Percentiles rank a stretch among this genome's conserved stretches.
These are phyloP conservation scores for Sander lucioperca DNA, from an alignment of 2,113 vertebrate species.

Conservation along the genomic window DNA sequence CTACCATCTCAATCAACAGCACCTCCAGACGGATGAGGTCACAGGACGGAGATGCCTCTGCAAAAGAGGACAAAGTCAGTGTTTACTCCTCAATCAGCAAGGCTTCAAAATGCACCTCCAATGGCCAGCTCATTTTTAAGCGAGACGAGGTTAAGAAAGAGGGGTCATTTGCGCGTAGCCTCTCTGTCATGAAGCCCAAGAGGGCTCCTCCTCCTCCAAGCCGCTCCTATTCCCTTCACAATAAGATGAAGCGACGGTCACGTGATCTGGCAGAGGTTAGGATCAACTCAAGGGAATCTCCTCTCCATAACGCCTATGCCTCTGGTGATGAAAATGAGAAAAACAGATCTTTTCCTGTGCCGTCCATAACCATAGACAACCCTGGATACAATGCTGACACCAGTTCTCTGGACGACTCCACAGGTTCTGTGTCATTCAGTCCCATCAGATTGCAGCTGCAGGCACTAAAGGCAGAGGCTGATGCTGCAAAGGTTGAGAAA, in stretches of 20 bases:
- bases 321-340: constrained; percentile 50
- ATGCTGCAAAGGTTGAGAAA: constrained; percentile 64
- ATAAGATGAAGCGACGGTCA: constrained; percentile 86
- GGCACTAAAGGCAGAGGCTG: constrained; percentile 53
- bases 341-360: constrained; percentile 61
- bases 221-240: constrained; percentile 93
- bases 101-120: constrained; percentile 47
- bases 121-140: constrained; percentile 46
- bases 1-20: constrained; percentile 89
- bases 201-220: constrained; percentile 87
- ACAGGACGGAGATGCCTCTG: constrained; percentile 22
- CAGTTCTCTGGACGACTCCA: constrained; percentile 80
- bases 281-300: constrained; percentile 32
- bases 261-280: constrained; percentile 70
- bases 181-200: constrained; percentile 92
- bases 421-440: constrained; percentile 55
- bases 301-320: constrained; percentile 4
- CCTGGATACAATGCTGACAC: constrained; percentile 76
- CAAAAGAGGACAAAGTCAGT: constrained; percentile 66
- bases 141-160: constrained; percentile 71
- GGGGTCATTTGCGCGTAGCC: constrained; percentile 84
- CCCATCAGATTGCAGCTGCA: constrained; percentile 56
- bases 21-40: constrained; percentile 59
- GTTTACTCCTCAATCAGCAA: constrained; percentile 70
- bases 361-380: constrained; percentile 59